phyloP scores from a whole-genome alignment of 2,888 invertebrate genomes.

The Phragmatobia fuliginosa region DNA sequence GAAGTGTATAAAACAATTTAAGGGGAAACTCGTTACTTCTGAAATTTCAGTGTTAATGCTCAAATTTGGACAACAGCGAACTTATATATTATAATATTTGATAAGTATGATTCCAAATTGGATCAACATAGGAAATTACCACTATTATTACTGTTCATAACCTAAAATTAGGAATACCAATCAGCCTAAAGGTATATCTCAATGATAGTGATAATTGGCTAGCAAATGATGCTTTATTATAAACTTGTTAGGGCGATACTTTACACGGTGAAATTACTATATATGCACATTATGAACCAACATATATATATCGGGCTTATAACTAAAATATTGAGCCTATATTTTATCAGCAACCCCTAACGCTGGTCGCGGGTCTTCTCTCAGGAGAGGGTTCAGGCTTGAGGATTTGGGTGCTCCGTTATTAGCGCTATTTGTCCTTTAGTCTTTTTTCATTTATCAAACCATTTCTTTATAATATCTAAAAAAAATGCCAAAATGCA shows the following conservation, averaged over 20 bases:
- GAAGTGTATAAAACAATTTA: not conserved
- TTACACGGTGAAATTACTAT: not conserved
- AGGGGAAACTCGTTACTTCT: not conserved
- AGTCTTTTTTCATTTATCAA: no score
- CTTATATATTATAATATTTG: not conserved
- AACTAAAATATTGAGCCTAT: no score
- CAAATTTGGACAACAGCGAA: not conserved
- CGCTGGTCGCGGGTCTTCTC: no score
- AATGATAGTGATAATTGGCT: not conserved
- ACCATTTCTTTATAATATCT: no score
- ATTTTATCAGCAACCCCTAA: no score
- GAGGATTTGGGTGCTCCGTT: no score
- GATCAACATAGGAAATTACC: not conserved
- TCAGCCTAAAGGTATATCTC: not conserved
- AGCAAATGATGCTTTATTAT: not conserved
- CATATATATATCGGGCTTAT: not conserved
- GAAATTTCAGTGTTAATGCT: not conserved
- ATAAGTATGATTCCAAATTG: not conserved
- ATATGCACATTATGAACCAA: not conserved
- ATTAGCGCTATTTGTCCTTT: no score
- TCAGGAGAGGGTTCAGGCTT: no score
- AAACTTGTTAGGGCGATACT: not conserved
- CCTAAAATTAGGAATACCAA: not conserved
- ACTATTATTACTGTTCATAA: not conserved
- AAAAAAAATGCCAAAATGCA: no score